Percentiles rank a stretch among this genome's conserved stretches.
Conservation (phyloP, 2,113 vertebrate species). For the Ictidomys tridecemlineatus region DNA sequence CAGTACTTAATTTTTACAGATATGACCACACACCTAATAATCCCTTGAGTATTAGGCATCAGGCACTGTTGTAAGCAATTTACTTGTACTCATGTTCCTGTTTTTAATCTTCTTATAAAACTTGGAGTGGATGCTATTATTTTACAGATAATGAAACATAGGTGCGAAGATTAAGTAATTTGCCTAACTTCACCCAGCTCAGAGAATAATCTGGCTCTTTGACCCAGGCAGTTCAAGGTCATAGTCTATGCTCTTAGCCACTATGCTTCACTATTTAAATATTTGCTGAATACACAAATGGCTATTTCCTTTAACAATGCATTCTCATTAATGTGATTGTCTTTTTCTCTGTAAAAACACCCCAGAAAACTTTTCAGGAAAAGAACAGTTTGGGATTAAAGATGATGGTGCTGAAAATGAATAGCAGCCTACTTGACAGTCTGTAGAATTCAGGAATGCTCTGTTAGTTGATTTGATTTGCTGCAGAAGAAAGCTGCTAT, state of each 20-base stretch:
- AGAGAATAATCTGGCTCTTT: background rate
- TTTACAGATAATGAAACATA: background rate
- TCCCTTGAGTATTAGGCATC: background rate
- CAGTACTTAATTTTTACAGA: conserved; percentile 21
- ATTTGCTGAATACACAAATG: background rate
- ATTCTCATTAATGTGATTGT: background rate
- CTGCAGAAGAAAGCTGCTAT: background rate
- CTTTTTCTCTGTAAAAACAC: background rate
- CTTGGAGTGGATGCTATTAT: background rate
- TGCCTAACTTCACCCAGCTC: background rate
- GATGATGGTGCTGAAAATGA: background rate
- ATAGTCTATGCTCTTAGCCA: background rate
- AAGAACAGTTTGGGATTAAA: background rate
- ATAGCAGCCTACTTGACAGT: background rate
- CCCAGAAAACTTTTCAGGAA: background rate
- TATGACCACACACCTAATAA: background rate
- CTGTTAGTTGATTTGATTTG: background rate
- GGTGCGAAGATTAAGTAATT: background rate
- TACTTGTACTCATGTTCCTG: background rate
- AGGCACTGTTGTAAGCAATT: background rate
- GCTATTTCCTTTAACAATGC: background rate
- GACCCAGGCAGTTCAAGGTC: background rate
- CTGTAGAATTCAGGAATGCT: background rate
- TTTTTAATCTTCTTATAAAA: background rate
- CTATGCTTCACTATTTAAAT: background rate